These are phyloP conservation scores for Pseudococcus longispinus DNA, from an alignment of 2,888 invertebrate genomes.

Conservation along the genomic window DNA sequence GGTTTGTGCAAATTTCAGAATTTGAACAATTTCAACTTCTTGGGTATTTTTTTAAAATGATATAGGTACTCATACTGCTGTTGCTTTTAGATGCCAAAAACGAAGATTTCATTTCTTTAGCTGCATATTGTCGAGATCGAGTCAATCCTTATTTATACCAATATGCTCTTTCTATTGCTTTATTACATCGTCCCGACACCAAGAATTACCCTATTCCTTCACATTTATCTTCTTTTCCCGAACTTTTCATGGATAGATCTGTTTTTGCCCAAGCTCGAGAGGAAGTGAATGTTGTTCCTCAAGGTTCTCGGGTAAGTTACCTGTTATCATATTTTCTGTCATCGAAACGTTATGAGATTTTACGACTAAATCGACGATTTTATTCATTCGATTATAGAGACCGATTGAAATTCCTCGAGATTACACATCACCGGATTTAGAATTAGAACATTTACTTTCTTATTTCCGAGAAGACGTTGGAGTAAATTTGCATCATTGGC, in stretches of 20 bases:
- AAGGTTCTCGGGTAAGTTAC: constrained; percentile 68
- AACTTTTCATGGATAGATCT: constrained; percentile 77
- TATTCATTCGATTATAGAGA: constrained; percentile 63
- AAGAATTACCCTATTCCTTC: constrained; percentile 75
- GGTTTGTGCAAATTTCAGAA: constrained; percentile 63
- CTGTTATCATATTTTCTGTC: background rate
- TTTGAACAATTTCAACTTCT: background rate
- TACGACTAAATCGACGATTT: too few relatives aligned
- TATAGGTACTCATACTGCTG: background rate
- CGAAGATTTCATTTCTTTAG: constrained; percentile 76
- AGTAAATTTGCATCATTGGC: constrained; percentile 88
- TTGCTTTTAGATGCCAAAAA: constrained; percentile 70
- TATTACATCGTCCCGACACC: constrained; percentile 77
- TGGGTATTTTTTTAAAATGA: background rate
- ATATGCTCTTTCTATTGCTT: constrained; percentile 78
- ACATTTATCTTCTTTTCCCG: constrained; percentile 80
- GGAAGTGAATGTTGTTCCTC: constrained; percentile 70
- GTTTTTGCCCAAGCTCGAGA: constrained; percentile 75
- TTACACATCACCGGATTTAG: constrained; percentile 76
- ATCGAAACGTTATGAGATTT: too few relatives aligned
- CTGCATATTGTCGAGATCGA: constrained; percentile 75
- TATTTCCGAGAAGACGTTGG: constrained; percentile 88
- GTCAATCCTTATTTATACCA: constrained; percentile 83
- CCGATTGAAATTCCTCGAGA: constrained; percentile 75
- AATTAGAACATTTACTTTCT: constrained; percentile 80